phyloP scores from a whole-genome alignment of 1,140 invertebrate genomes.

The Eumeta japonica region DNA sequence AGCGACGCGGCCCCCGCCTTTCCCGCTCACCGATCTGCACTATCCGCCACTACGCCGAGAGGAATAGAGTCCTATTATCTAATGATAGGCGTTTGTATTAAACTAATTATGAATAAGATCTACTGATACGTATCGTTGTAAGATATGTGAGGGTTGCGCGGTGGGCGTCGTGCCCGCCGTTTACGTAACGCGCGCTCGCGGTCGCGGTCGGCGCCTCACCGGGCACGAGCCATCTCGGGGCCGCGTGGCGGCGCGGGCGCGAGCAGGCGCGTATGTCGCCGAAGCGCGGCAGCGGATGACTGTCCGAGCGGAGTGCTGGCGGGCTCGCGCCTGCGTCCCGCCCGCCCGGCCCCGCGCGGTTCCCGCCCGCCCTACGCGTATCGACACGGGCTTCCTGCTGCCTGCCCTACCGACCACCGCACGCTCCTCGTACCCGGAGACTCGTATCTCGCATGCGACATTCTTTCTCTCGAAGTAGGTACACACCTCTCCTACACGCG shows the following conservation, averaged over 20 bases:
- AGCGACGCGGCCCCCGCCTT: constrained; percentile 11
- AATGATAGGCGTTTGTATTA: constrained; percentile 13
- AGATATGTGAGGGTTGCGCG: constrained; percentile 8
- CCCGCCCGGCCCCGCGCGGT: constrained; percentile 14
- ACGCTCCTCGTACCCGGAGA: no score
- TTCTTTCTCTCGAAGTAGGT: no score
- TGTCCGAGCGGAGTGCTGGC: constrained; percentile 24
- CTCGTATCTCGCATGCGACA: no score
- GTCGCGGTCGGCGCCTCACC: constrained; percentile 41
- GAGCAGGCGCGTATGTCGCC: constrained; percentile 25
- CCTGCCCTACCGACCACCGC: background rate
- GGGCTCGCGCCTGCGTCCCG: constrained; percentile 21
- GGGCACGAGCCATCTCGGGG: constrained; percentile 34
- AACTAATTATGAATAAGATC: constrained; percentile 23
- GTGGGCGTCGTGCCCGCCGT: constrained; percentile 12
- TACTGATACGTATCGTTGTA: constrained; percentile 11
- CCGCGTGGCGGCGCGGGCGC: constrained; percentile 28
- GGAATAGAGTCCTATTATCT: constrained; percentile 10
- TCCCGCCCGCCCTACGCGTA: constrained; percentile 29
- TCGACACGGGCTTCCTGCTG: no score
- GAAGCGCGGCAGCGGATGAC: constrained; percentile 31
- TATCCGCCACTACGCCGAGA: constrained; percentile 10
- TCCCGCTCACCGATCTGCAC: constrained; percentile 17
- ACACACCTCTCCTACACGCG: no score
- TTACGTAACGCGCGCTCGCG: constrained; percentile 37